A percentile compares a stretch with the other conserved stretches of the same genome.
Conservation (phyloP, 2,113 vertebrate species). For the Halcyon malimbica region DNA sequence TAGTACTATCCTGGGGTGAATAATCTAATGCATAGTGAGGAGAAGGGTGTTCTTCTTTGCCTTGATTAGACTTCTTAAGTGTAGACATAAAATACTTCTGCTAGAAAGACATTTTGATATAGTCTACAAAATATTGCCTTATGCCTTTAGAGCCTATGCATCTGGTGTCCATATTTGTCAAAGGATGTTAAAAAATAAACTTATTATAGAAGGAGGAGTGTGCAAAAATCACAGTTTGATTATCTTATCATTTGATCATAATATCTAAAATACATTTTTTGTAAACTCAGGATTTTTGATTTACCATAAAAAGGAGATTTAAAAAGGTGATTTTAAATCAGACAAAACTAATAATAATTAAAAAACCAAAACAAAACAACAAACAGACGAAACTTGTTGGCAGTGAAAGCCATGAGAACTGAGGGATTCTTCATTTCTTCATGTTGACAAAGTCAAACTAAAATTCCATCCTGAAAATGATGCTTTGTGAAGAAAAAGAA, state of each 20-base stretch:
- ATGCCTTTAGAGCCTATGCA: not conserved
- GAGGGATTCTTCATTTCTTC: not conserved
- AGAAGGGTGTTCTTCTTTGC: not conserved
- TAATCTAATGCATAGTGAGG: not conserved
- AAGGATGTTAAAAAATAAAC: not conserved
- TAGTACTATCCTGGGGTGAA: not conserved
- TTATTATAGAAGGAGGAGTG: not conserved
- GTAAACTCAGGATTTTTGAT: not conserved
- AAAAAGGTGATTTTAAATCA: not conserved
- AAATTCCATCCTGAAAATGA: not conserved
- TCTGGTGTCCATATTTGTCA: not conserved
- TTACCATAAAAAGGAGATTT: not conserved
- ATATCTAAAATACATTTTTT: not conserved
- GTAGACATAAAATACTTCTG: not conserved
- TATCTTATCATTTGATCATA: not conserved
- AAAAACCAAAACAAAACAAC: not conserved
- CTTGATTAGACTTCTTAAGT: not conserved
- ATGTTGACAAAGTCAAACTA: not conserved
- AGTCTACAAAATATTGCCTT: not conserved
- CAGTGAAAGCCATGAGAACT: not conserved
- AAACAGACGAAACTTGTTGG: not conserved
- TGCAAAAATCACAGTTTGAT: not conserved
- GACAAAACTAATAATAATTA: not conserved
- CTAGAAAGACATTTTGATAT: not conserved
- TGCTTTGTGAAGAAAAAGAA: not conserved